These are phyloP conservation scores for Calameuta filiformis DNA, from an alignment of 2,888 invertebrate species.

Conservation along the genomic window DNA sequence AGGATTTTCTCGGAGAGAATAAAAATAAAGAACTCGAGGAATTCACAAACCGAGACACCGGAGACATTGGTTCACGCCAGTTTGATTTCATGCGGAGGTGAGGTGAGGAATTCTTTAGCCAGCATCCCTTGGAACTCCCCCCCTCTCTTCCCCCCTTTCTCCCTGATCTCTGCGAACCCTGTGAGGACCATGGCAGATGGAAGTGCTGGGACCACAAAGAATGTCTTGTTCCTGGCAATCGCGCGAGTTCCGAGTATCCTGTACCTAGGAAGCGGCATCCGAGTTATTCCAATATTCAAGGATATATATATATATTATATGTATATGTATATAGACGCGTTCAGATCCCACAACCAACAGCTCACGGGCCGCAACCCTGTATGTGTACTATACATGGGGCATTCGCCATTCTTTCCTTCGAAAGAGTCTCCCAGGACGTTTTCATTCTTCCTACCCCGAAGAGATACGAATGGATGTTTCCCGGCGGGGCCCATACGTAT, in stretches of 20 bases:
- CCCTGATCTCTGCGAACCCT: not conserved
- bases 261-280: slow-evolving; percentile 42
- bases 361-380: too few relatives aligned
- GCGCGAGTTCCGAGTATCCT: slow-evolving; percentile 37
- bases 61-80: slow-evolving; percentile 34
- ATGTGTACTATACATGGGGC: not conserved
- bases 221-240: slow-evolving; percentile 55
- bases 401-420: slow-evolving; percentile 27
- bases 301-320: slow-evolving; percentile 45
- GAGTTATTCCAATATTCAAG: slow-evolving; percentile 60
- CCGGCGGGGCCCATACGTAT: slow-evolving; percentile 40
- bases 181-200: not conserved
- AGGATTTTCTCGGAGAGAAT: not conserved
- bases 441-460: slow-evolving; percentile 36
- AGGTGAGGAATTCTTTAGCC: slow-evolving; percentile 45
- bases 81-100: slow-evolving; percentile 8
- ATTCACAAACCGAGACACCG: slow-evolving; percentile 16
- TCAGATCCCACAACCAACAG: slow-evolving; percentile 6
- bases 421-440: slow-evolving; percentile 40
- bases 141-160: too few relatives aligned
- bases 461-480: slow-evolving; percentile 13
- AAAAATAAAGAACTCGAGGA: not conserved
- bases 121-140: not conserved
- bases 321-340: not conserved
- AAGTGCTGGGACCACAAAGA: slow-evolving; percentile 36